Conservation (phyloP, 2,113 vertebrate genomes). For the Chionis minor region DNA sequence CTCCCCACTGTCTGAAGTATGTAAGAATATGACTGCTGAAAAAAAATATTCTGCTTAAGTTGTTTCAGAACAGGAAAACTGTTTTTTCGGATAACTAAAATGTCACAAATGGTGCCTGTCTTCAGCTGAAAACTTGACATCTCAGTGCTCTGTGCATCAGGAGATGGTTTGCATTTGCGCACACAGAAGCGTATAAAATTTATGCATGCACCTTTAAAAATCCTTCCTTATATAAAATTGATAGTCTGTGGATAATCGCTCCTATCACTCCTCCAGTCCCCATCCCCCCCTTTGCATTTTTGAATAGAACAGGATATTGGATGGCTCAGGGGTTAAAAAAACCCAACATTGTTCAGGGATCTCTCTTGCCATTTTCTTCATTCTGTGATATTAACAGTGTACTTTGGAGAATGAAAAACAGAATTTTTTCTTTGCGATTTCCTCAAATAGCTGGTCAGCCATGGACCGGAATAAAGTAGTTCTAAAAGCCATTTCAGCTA, state of each 20-base stretch:
- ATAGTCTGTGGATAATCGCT: neutral
- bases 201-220: neutral
- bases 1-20: neutral
- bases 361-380: neutral
- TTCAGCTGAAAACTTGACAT: neutral
- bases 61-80: neutral
- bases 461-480: neutral
- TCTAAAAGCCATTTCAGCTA: neutral
- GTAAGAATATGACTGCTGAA: neutral
- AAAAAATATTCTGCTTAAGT: neutral
- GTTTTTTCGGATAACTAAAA: neutral
- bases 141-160: neutral
- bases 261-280: neutral
- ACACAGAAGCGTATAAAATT: neutral
- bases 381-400: accelerated
- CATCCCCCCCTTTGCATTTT: neutral
- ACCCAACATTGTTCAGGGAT: neutral
- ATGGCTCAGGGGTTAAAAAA: neutral
- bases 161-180: neutral
- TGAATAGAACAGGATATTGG: neutral
- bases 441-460: neutral
- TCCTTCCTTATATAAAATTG: neutral
- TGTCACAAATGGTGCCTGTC: neutral
- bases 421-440: neutral
- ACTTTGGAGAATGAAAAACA: neutral